Percentiles rank a stretch among this genome's conserved stretches.
phyloP scores from a whole-genome alignment of 2,888 invertebrate species.

The Eupithecia tripunctaria region DNA sequence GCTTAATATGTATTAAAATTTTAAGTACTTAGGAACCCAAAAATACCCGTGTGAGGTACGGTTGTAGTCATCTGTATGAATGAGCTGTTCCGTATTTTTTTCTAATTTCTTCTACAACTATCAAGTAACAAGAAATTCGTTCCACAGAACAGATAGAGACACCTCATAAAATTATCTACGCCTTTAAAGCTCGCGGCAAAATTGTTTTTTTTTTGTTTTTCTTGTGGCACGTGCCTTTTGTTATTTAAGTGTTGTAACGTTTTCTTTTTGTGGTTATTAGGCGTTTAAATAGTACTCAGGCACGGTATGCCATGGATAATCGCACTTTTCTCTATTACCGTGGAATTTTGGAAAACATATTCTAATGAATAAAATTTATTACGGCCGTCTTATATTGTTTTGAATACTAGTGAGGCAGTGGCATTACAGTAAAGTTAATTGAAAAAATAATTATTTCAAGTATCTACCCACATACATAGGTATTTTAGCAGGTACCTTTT shows the following conservation, averaged over 20 bases:
- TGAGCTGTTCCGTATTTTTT: not conserved
- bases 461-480: too few relatives aligned
- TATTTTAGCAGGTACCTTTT: too few relatives aligned
- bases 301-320: not conserved
- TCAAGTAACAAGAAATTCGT: conserved; percentile 27
- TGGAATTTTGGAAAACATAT: not conserved
- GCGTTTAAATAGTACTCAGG: conserved; percentile 8
- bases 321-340: not conserved
- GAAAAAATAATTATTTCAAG: not conserved
- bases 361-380: not conserved
- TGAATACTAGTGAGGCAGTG: not conserved
- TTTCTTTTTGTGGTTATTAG: conserved; percentile 6
- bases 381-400: not conserved
- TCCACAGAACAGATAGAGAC: conserved; percentile 17
- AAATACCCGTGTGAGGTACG: not conserved
- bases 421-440: not conserved
- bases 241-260: conserved; percentile 12
- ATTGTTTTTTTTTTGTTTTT: conserved; percentile 8
- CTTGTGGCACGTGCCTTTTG: conserved; percentile 7
- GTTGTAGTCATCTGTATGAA: not conserved
- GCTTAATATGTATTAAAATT: too few relatives aligned
- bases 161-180: conserved; percentile 47
- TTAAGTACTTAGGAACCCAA: too few relatives aligned
- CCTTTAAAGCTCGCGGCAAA: conserved; percentile 39
- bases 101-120: not conserved